Evolutionary conservation across 2,888 invertebrate genomes (phyloP).

Genomic region (Drosophila setosimentum): DNA sequence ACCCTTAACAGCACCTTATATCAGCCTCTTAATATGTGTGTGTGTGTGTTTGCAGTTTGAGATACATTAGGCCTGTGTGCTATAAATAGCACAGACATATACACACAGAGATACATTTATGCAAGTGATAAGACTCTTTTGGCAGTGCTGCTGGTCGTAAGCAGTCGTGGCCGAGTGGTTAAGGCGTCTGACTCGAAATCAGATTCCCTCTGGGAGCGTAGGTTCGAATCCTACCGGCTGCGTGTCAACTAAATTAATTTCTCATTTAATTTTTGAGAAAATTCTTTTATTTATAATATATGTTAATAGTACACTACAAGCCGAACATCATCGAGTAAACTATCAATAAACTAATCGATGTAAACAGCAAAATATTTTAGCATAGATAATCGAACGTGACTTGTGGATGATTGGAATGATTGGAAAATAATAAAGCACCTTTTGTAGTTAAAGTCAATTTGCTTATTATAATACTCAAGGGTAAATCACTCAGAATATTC

Average conservation of each 20-base stretch:
- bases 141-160: rapidly evolving
- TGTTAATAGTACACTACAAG: too few species aligned
- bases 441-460: not conserved
- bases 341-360: not conserved
- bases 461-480: too few species aligned
- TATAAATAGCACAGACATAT: constrained; percentile 20
- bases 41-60: constrained; percentile 10
- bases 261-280: too few species aligned
- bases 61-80: not conserved
- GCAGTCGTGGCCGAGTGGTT: constrained; percentile 86
- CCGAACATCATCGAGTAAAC: too few species aligned
- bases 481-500: not conserved
- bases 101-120: not conserved
- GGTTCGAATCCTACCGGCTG: constrained; percentile 95
- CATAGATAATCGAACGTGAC: not conserved
- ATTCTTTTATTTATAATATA: too few species aligned
- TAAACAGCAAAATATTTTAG: not conserved
- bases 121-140: not conserved
- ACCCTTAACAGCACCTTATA: not conserved
- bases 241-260: constrained; percentile 83
- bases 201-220: constrained; percentile 94
- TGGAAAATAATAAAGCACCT: not conserved
- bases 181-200: constrained; percentile 86
- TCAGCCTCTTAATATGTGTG: not conserved
- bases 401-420: not conserved